phyloP scores from a whole-genome alignment of 2,113 vertebrate species.

The Acanthochromis polyacanthus region DNA sequence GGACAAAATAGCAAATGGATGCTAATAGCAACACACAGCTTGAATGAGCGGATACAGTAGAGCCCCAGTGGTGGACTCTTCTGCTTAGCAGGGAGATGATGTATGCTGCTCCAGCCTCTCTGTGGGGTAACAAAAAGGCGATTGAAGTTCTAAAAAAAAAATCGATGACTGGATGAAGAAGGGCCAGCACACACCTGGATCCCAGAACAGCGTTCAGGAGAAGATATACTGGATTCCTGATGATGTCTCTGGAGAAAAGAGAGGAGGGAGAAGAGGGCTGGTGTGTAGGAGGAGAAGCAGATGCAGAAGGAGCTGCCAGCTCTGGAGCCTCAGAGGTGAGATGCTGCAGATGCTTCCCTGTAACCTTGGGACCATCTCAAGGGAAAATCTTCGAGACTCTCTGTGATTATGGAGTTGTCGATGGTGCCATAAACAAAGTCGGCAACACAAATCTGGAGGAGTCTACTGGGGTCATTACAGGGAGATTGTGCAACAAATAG shows the following conservation, averaged over 20 bases:
- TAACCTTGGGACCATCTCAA: neutral
- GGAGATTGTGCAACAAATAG: neutral
- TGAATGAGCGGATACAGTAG: neutral
- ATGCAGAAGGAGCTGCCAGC: slow-evolving; percentile 10
- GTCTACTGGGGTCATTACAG: neutral
- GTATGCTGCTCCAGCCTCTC: neutral
- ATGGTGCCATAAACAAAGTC: neutral
- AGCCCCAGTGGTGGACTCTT: neutral
- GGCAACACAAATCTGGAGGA: neutral
- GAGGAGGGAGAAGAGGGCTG: slow-evolving; percentile 10
- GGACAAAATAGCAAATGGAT: neutral
- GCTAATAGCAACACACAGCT: slow-evolving; percentile 7
- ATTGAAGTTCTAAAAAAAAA: slow-evolving; percentile 3
- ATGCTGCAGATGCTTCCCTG: neutral
- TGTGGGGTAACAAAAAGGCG: slow-evolving; percentile 9
- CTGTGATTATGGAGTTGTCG: neutral
- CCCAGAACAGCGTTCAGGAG: slow-evolving; percentile 13
- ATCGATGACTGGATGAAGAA: neutral
- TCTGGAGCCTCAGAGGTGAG: slow-evolving; percentile 13
- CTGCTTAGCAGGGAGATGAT: neutral
- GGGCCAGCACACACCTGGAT: slow-evolving; percentile 6
- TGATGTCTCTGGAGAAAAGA: slow-evolving; percentile 8
- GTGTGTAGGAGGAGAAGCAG: slow-evolving; percentile 15
- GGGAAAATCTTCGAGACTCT: neutral
- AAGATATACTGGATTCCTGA: slow-evolving; percentile 2